phyloP scores from a whole-genome alignment of 2,888 invertebrate species.

The Dynastes tityus region DNA sequence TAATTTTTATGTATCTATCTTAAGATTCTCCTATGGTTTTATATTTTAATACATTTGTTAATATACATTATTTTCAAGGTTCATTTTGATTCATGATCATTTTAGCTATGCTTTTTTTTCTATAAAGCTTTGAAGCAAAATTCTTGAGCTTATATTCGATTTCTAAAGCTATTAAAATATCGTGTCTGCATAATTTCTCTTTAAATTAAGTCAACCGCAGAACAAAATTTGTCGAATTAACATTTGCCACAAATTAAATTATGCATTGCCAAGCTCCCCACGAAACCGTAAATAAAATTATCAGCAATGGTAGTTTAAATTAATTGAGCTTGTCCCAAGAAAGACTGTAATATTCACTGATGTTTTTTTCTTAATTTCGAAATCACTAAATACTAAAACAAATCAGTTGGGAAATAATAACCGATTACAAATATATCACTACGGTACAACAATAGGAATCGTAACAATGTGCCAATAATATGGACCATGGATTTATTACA shows the following conservation, averaged over 20 bases:
- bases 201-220: neutral
- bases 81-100: no score
- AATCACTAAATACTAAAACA: no score
- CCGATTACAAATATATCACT: neutral
- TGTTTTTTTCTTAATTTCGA: no score
- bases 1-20: no score
- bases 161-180: neutral
- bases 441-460: neutral
- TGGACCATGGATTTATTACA: slow-evolving; percentile 14
- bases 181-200: neutral
- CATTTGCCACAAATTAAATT: neutral
- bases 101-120: no score
- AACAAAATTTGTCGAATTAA: neutral
- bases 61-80: no score
- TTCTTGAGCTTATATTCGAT: neutral
- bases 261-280: neutral
- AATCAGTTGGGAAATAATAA: neutral
- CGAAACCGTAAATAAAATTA: neutral
- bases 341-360: neutral
- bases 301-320: neutral
- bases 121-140: neutral
- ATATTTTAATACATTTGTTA: no score
- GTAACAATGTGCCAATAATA: slow-evolving; percentile 6
- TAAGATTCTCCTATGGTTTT: no score
- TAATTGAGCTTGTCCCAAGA: neutral